These are phyloP conservation scores for Sarotherodon lohbergeri DNA, from an alignment of 2,113 vertebrate species.

Conservation along the genomic window DNA sequence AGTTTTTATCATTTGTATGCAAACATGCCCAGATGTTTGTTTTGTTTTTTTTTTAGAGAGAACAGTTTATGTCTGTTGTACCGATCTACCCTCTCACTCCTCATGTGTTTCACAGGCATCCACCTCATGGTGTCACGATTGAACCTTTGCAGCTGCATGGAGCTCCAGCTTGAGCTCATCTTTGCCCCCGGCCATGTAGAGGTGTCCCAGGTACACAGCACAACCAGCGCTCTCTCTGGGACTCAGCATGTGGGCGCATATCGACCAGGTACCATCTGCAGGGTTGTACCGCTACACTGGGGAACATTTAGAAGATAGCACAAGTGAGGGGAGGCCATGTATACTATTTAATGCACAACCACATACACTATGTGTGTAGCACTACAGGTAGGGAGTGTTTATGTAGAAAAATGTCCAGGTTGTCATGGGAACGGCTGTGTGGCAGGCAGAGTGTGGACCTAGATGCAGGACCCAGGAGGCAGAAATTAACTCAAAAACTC, in stretches of 20 bases:
- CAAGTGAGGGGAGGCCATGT: neutral
- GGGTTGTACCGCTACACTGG: conserved; percentile 67
- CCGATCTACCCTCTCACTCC: conserved; percentile 37
- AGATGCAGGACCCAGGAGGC: neutral
- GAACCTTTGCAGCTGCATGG: conserved; percentile 51
- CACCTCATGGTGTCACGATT: conserved; percentile 47
- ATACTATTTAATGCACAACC: neutral
- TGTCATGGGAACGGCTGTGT: neutral
- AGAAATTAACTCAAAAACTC: neutral
- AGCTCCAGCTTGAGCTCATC: conserved; percentile 63
- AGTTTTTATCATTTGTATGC: neutral
- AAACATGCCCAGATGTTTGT: neutral
- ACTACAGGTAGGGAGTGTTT: neutral
- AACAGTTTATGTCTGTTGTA: neutral
- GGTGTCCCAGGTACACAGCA: conserved; percentile 39
- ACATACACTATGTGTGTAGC: neutral
- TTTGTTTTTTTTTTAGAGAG: accelerated
- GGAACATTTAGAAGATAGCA: conserved; percentile 1
- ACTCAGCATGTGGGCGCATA: conserved; percentile 51
- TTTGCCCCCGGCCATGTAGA: conserved; percentile 61
- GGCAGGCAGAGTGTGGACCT: neutral
- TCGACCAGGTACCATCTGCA: conserved; percentile 51
- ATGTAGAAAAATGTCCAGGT: neutral
- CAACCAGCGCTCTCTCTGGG: conserved; percentile 62
- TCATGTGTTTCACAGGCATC: conserved; percentile 58